A percentile compares a stretch with the other conserved stretches of the same genome.
Conservation (phyloP, 2,113 vertebrate genomes). For the Dascyllus trimaculatus region DNA sequence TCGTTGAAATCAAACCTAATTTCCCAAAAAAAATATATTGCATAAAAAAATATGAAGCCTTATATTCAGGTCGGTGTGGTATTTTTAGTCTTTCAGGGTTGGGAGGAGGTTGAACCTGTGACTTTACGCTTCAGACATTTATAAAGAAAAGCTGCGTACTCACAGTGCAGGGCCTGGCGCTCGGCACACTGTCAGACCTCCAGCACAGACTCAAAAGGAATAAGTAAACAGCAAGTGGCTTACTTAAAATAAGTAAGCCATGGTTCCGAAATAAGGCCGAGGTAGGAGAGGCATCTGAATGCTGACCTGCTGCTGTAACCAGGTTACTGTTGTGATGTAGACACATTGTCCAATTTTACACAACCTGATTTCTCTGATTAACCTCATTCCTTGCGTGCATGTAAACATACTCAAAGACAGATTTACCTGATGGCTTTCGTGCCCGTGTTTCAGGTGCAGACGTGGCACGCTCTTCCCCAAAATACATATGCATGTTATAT, state of each 20-base stretch:
- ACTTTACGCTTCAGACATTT: no score
- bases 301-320: neutral
- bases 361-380: neutral
- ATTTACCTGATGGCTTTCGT: neutral
- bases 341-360: neutral
- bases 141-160: no score
- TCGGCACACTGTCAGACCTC: no score
- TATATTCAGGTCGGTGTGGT: no score
- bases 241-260: slow-evolving; percentile 1
- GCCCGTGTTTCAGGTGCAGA: neutral
- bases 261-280: neutral
- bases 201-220: no score
- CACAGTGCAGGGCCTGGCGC: no score
- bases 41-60: no score
- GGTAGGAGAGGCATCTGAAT: neutral
- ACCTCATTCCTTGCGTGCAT: neutral
- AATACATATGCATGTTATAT: no score
- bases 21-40: no score
- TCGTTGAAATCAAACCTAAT: no score
- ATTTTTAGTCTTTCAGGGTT: no score
- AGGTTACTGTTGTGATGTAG: neutral
- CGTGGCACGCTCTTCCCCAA: neutral
- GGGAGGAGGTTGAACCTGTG: no score
- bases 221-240: neutral
- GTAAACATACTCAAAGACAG: neutral